Evolutionary conservation across 2,888 invertebrate genomes (phyloP).

Genomic region (Cybosia mesomella): DNA sequence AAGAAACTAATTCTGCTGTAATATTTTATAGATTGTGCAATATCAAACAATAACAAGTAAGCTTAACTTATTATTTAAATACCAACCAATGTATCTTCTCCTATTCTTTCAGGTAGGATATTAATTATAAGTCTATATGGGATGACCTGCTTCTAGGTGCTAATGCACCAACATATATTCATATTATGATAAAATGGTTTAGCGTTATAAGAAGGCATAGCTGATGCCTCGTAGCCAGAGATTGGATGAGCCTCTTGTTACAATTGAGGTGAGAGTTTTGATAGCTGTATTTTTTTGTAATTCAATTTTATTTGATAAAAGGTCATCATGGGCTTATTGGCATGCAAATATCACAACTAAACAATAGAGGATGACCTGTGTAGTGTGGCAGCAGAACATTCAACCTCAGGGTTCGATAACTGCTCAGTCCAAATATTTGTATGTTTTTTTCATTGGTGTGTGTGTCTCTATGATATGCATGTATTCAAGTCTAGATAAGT

Average conservation of each 20-base stretch:
- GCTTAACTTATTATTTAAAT: neutral
- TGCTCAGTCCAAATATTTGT: neutral
- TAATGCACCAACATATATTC: conserved; percentile 74
- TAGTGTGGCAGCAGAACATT: neutral
- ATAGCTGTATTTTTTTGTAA: conserved; percentile 34
- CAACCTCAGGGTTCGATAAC: neutral
- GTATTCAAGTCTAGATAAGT: neutral
- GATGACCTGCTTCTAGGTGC: conserved; percentile 79
- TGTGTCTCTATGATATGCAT: neutral
- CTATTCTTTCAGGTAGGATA: conserved; percentile 74
- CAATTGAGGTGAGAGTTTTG: conserved; percentile 83
- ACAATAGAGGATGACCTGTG: neutral
- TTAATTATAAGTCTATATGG: conserved; percentile 67
- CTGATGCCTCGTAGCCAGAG: conserved; percentile 87
- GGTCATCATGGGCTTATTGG: neutral
- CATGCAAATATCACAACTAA: neutral
- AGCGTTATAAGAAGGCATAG: conserved; percentile 83
- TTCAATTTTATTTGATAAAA: neutral
- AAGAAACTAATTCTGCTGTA: neutral
- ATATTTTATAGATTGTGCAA: neutral
- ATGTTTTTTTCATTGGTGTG: neutral
- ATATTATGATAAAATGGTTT: conserved; percentile 85
- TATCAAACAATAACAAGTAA: neutral
- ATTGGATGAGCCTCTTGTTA: conserved; percentile 86
- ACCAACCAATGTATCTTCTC: conserved; percentile 32